A percentile compares a stretch with the other conserved stretches of the same genome.
phyloP scores from a whole-genome alignment of 2,797 vertebrate species.

The Cuculus canorus region DNA sequence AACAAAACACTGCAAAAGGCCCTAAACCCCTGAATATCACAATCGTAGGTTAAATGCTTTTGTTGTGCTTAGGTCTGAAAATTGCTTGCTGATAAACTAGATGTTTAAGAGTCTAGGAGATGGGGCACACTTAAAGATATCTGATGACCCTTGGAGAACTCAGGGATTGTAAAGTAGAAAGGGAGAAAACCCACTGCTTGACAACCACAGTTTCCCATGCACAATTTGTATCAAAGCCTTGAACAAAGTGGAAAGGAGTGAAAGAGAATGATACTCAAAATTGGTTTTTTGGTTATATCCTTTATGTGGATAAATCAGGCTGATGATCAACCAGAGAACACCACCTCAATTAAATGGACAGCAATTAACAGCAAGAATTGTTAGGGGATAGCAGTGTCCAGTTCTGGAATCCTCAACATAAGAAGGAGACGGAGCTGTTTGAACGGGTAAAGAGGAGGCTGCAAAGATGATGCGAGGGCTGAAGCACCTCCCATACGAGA shows the following conservation, averaged over 20 bases:
- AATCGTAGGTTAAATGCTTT: not conserved
- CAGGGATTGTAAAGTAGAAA: not conserved
- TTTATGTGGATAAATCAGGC: not conserved
- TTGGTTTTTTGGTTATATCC: not conserved
- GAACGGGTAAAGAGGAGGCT: too few relatives aligned
- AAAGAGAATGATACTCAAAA: not conserved
- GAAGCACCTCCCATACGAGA: too few relatives aligned
- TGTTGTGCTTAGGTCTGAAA: not conserved
- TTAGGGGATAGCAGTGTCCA: not conserved
- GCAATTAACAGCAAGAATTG: not conserved
- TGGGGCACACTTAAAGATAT: not conserved
- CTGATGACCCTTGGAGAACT: not conserved
- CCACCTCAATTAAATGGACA: not conserved
- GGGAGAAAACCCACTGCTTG: not conserved
- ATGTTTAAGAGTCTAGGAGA: not conserved
- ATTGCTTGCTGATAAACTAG: not conserved
- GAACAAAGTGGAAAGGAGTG: not conserved
- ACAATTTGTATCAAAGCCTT: not conserved
- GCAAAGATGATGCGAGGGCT: too few relatives aligned
- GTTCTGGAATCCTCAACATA: too few relatives aligned
- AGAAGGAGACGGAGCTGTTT: too few relatives aligned
- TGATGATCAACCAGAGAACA: not conserved
- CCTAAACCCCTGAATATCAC: not conserved
- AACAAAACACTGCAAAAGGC: not conserved
- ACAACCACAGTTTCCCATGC: too few relatives aligned